Base-by-base conservation (phyloP, 2,797 vertebrate genomes). In the Tachyglossus aculeatus region DNA sequence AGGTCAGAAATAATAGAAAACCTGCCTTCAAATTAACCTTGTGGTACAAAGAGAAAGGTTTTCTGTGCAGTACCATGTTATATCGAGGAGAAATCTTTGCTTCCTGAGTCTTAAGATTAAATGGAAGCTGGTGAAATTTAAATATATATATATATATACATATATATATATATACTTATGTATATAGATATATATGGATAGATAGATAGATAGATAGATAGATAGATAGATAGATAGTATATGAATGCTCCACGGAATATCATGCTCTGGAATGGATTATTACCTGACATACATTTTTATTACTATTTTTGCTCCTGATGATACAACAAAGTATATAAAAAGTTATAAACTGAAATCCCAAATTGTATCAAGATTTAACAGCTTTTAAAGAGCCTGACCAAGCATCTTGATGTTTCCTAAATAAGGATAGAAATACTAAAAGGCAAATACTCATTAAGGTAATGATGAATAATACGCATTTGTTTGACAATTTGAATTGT, bases 1-100 rank as follows among this genome's bases (percentile, higher is more conserved):
- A 74, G 65, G 59, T 78, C 65, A 74, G 55, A 78, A 39, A 41
- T 50, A 48, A 32, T 3, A 25, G 18, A 24, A 74, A 50, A 36
- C 8, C 53, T 63, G 66, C 3, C 11, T 24, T 9, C 40, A 47
- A 13, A 36, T 64, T 73, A 68, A 60, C 13, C 18, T 57, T 52
- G 27, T 52, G 11, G 16, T 50, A 22, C 10, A 51, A 3, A 59
- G 21, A 81, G 5, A 65, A 12, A 29, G 25, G 45, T 62, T 62
- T 51, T 10, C 11, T 57, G 9, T 52, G 38, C 31, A 16, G 14
- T 50, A 32, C 2, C 9, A 2, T 36, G 27, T 43, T 43, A 54
- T 32, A 60, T 54, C 58, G 9, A 36, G n/a, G 41, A 57, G 5
- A 4, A 1, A 43, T 21, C 7, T 8, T 27, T 13, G 21, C 21